Conservation (phyloP, 2,888 invertebrate genomes). For the Schizotus pectinicornis region DNA sequence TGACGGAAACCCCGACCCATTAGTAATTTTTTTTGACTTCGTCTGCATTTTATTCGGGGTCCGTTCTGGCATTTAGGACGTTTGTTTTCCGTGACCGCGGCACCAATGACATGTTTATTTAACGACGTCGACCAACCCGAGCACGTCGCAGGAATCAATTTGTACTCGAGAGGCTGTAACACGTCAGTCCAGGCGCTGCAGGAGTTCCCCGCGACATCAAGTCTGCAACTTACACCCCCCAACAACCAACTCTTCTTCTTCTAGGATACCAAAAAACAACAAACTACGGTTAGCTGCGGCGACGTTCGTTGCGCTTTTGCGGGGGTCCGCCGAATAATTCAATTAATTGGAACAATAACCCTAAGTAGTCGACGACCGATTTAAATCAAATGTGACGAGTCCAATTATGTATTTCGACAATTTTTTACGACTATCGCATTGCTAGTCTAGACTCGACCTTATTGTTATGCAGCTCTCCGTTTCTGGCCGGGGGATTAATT, state of each 20-base stretch:
- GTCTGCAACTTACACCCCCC: slow-evolving; percentile 11
- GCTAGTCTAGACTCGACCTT: neutral
- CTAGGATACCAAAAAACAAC: too few species aligned
- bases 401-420: neutral
- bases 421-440: neutral
- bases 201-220: slow-evolving; percentile 10
- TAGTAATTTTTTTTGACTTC: slow-evolving; percentile 8
- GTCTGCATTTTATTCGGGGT: slow-evolving; percentile 11
- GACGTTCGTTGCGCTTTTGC: too few species aligned
- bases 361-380: too few species aligned
- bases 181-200: slow-evolving; percentile 28
- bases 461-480: slow-evolving; percentile 10
- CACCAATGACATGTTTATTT: slow-evolving; percentile 41
- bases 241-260: slow-evolving; percentile 11
- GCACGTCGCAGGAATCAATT: slow-evolving; percentile 39
- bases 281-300: too few species aligned
- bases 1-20: neutral
- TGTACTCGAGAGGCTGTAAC: slow-evolving; percentile 37
- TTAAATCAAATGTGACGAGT: too few species aligned
- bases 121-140: slow-evolving; percentile 21
- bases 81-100: slow-evolving; percentile 34
- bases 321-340: too few species aligned
- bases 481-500: slow-evolving; percentile 15
- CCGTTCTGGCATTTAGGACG: slow-evolving; percentile 12
- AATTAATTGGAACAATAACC: too few species aligned